A percentile compares a stretch with the other conserved stretches of the same genome.
These are phyloP conservation scores for Xiphorhynchus elegans DNA, from an alignment of 2,113 vertebrate species.

Conservation along the genomic window DNA sequence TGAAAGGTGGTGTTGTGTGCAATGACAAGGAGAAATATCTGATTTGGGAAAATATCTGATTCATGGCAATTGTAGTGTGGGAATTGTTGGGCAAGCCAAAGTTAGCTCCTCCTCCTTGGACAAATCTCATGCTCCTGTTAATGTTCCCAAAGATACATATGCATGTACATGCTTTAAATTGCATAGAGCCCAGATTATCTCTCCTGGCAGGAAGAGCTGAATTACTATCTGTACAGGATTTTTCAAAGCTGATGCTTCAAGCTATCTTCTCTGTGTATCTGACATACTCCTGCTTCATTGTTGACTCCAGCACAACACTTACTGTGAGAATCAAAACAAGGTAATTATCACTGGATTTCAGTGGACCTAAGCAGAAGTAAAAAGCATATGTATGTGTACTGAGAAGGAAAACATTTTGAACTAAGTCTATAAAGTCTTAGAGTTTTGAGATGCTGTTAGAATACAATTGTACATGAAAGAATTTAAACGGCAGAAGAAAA, in stretches of 20 bases:
- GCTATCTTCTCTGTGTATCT: slow-evolving; percentile 31
- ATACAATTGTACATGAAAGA: neutral
- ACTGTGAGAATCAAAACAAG: slow-evolving; percentile 39
- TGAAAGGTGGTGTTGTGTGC: neutral
- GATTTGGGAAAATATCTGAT: neutral
- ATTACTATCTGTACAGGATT: slow-evolving; percentile 10
- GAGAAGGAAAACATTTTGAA: neutral
- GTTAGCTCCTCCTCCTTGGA: neutral
- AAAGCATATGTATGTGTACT: neutral
- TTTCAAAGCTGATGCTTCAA: slow-evolving; percentile 28
- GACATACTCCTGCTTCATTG: neutral
- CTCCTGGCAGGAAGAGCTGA: neutral
- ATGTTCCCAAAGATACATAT: neutral
- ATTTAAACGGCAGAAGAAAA: neutral
- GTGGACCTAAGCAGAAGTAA: neutral
- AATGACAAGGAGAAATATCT: neutral
- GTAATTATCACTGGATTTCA: neutral
- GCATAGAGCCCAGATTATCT: neutral
- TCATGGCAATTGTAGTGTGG: neutral
- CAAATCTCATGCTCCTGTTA: neutral
- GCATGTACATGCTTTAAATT: neutral
- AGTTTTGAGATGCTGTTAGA: neutral
- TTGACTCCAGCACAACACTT: neutral
- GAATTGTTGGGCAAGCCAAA: neutral
- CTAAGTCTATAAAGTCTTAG: neutral